phyloP scores from a whole-genome alignment of 2,797 vertebrate genomes.

The Cygnus olor region DNA sequence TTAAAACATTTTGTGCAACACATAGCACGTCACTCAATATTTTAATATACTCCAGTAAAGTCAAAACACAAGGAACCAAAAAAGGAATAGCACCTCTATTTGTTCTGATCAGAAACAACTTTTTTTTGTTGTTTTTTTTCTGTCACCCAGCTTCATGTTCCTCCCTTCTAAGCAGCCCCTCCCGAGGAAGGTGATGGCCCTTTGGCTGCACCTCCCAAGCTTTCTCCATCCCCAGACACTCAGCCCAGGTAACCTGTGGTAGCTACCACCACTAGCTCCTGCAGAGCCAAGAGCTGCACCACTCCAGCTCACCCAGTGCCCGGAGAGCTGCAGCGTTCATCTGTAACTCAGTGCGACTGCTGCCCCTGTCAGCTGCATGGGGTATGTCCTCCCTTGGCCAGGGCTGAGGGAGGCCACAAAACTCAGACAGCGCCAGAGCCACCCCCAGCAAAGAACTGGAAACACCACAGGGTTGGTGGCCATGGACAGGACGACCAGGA shows the following conservation, averaged over 20 bases:
- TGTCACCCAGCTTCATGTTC: rapidly evolving
- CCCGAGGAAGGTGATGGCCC: background rate
- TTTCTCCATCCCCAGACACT: background rate
- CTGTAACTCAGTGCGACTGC: background rate
- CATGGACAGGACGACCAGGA: background rate
- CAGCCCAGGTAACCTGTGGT: background rate
- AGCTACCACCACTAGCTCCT: background rate
- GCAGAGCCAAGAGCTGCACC: background rate
- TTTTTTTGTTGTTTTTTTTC: background rate
- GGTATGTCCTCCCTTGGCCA: background rate
- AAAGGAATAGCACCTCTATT: background rate
- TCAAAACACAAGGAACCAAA: background rate
- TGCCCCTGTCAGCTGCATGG: background rate
- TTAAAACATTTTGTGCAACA: background rate
- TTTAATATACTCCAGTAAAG: background rate
- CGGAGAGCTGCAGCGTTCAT: background rate
- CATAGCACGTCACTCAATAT: background rate
- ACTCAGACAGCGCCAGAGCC: background rate
- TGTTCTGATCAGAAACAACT: background rate
- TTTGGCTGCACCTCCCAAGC: background rate
- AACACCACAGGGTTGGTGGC: background rate
- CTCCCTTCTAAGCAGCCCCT: background rate
- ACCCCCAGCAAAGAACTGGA: too few species aligned
- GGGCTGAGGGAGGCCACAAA: background rate
- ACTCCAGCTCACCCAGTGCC: background rate